Base-by-base conservation (phyloP, 2,888 invertebrate species). In the Papilio demoleus region DNA sequence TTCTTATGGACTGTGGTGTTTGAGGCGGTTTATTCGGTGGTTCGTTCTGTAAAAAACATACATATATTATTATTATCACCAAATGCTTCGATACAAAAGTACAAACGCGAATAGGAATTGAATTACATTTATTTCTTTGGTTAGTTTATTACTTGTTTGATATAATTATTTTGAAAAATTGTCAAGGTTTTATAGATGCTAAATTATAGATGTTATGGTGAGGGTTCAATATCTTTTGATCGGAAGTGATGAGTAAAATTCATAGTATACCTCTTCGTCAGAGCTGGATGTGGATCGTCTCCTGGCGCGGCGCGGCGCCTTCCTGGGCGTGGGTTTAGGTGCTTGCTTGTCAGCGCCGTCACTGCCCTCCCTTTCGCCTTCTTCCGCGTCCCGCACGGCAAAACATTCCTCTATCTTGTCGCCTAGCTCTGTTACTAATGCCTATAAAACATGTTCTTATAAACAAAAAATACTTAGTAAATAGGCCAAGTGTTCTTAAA, bases 341-440 rank as follows among this genome's bases (percentile, higher is more conserved):
- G 63, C 58, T 72, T 73, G 67, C 67, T 38, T 67, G n/a, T 61
- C 65, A 1, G 42, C 22, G n/a, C 24, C 31, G 3, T 70, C 60
- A 59, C 47, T 22, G 19, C 87, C 59, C 11, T 59, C 56, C 59
- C 75, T 79, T 4, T 78, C 79, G 0, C 72, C 73, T 1, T 76
- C 81, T 1, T 84, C 86, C 3, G 75, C 81, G 14, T 93, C 93
- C 2, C 82, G 84, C 12, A 94, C 87, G 19, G 93, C 87, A 70
- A 95, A 93, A 73, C 95, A 95, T 73, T 95, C 94, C 71, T 94
- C 95, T 61, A 96, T 93, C 67, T 94, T 94, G 65, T 94, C 93
- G 71, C 95, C 94, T 47, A 96, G 87, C 81, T 96, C 96, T 14
- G 94, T 93, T 17, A 96, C 93, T 14, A 94, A 80, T 0, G 92